A percentile compares a stretch with the other conserved stretches of the same genome.
Conservation (phyloP, 2,888 invertebrate species). For the Norana najaformis region DNA sequence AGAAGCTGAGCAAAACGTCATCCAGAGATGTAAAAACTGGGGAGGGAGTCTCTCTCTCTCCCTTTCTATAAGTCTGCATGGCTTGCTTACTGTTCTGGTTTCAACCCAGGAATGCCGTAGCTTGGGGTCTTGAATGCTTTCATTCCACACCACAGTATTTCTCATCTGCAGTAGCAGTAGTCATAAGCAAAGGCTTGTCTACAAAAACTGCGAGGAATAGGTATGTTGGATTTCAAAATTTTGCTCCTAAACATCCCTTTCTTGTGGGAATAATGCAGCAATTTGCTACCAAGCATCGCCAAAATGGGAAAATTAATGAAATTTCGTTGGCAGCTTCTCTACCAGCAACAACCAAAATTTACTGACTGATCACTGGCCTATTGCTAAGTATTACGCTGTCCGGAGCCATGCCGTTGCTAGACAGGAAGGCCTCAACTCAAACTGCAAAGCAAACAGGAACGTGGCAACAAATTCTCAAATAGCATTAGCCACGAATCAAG, state of each 20-base stretch:
- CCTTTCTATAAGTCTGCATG: neutral
- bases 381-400: neutral
- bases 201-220: neutral
- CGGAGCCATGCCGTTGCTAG: neutral
- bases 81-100: neutral
- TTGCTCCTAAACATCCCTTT: neutral
- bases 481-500: neutral
- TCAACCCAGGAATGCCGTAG: neutral
- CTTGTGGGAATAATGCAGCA: neutral
- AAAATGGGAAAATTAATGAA: slow-evolving; percentile 13
- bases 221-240: neutral
- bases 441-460: neutral
- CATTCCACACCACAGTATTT: neutral
- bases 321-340: neutral
- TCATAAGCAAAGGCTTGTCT: slow-evolving; percentile 2
- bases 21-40: too few species aligned
- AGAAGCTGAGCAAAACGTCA: too few species aligned
- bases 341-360: slow-evolving; percentile 7
- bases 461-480: neutral
- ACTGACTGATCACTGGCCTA: neutral
- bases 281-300: neutral
- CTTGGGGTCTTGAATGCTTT: neutral
- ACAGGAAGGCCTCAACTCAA: neutral
- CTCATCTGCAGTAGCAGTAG: neutral
- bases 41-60: too few species aligned